Percentiles rank a stretch among this genome's conserved stretches.
Evolutionary conservation across 2,888 invertebrate genomes (phyloP).

Genomic region (Julus scanicus): DNA sequence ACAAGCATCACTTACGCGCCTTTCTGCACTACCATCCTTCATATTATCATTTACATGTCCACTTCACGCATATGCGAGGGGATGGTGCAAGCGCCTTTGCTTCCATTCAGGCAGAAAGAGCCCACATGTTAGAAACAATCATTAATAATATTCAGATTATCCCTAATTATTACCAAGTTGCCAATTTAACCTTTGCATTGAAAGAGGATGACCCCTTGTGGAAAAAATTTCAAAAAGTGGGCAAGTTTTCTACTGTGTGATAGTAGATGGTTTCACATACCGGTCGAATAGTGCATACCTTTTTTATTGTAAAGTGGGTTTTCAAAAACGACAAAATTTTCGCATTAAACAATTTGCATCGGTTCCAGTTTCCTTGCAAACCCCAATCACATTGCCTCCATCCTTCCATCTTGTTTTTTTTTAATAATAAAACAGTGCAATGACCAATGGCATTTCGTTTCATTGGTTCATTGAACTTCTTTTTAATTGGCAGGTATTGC

Average conservation of each 20-base stretch:
- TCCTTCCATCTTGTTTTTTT: constrained; percentile 9
- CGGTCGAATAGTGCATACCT: constrained; percentile 1
- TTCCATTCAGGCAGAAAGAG: constrained; percentile 84
- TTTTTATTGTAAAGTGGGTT: constrained; percentile 20
- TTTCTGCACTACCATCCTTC: constrained; percentile 97
- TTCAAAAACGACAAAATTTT: constrained; percentile 25
- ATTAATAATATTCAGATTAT: constrained; percentile 89
- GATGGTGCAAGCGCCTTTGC: constrained; percentile 76
- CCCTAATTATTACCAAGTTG: constrained; percentile 84
- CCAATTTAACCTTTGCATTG: constrained; percentile 82
- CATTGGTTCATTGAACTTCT: constrained; percentile 43
- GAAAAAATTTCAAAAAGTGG: constrained; percentile 73
- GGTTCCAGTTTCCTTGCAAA: neutral
- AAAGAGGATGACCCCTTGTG: constrained; percentile 81
- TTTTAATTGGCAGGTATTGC: constrained; percentile 40
- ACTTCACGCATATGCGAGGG: constrained; percentile 84
- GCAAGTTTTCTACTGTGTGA: constrained; percentile 63
- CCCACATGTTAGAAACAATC: constrained; percentile 87
- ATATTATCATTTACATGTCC: constrained; percentile 96
- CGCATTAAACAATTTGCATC: constrained; percentile 31
- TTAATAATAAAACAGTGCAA: neutral
- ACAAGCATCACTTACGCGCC: constrained; percentile 75
- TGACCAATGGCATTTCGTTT: neutral
- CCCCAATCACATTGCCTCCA: neutral
- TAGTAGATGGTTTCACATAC: neutral